Base-by-base conservation (phyloP, 1,140 invertebrate species). In the Colletes gigas region DNA sequence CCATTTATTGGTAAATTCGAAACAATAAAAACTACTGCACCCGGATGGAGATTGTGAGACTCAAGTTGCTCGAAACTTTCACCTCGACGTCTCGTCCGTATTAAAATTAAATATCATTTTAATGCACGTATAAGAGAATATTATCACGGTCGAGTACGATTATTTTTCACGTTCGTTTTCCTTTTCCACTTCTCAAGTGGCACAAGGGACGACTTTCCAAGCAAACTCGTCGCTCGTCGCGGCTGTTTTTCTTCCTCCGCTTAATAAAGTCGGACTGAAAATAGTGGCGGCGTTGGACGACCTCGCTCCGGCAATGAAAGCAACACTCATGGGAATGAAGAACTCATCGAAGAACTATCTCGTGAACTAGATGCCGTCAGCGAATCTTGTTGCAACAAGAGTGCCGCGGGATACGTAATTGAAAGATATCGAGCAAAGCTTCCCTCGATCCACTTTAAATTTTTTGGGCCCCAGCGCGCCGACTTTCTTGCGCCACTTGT, bases 261-360 rank as follows among this genome's bases (percentile, higher is more conserved):
- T 73, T 65, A 47, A 66, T 57, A 17, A 55, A 66, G 50, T 55
- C n/a, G 17, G 52, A 12, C 52, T 63, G 70, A 12, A 79, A 65
- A 55, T 54, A 57, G 70, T 9, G 57, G 9, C 21, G 52, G 39
- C 14, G 39, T 21, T 17, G 47, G 12, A 41, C 72, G n/a, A 41
- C 17, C 44, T 72, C 50, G 50, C 75, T 52, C 3, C 55, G 5
- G 44, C 75, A 52, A 79, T 79, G 77, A 79, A 79, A 79, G 77
- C 77, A 79, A 79, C 77, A 79, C 77, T 79, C 77, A 73, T 79
- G 77, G 77, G 70, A 79, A 79, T 73, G 77, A 73, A 79, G 77
- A 47, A 73, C 67, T 79, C 77, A 73, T 79, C 77, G 77, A 73
- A 50, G 69, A 79, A 79, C 70, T 79, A 79, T 79, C 77, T 72